These are phyloP conservation scores for Halocaridina rubra DNA, from an alignment of 2,888 invertebrate species.

Conservation along the genomic window DNA sequence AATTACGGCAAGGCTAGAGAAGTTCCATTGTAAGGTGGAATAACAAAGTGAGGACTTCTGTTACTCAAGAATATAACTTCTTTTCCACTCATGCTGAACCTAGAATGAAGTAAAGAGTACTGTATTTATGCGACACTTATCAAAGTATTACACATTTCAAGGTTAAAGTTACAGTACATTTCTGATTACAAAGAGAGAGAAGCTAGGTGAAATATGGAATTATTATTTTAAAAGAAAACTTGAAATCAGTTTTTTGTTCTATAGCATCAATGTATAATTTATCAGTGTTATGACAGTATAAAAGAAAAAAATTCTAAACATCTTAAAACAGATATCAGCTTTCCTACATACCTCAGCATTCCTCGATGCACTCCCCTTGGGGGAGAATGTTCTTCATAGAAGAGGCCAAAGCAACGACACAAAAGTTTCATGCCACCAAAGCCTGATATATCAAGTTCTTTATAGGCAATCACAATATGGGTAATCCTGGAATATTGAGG, in stretches of 20 bases:
- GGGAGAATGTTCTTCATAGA: conserved; percentile 21
- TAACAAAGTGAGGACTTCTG: conserved; percentile 28
- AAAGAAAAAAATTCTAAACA: not conserved
- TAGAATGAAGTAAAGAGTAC: conserved; percentile 4
- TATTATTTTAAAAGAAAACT: no score
- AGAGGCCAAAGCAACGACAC: conserved; percentile 61
- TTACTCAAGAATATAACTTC: conserved; percentile 36
- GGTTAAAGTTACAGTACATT: no score
- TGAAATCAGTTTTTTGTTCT: no score
- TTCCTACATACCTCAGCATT: conserved; percentile 39
- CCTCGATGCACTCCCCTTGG: conserved; percentile 54
- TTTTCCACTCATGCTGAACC: conserved; percentile 48
- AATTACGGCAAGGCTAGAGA: conserved; percentile 28
- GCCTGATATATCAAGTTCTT: conserved; percentile 7
- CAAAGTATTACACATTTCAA: no score
- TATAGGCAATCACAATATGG: conserved; percentile 27
- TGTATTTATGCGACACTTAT: no score
- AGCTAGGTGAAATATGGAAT: no score
- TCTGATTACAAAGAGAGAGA: not conserved
- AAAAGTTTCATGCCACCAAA: conserved; percentile 45
- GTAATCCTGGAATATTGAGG: not conserved
- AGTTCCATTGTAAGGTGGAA: conserved; percentile 6
- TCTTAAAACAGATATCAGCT: no score
- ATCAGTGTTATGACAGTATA: no score
- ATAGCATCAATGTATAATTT: no score